Base-by-base conservation (phyloP, 2,113 vertebrate species). In the Malaclemys terrapin region DNA sequence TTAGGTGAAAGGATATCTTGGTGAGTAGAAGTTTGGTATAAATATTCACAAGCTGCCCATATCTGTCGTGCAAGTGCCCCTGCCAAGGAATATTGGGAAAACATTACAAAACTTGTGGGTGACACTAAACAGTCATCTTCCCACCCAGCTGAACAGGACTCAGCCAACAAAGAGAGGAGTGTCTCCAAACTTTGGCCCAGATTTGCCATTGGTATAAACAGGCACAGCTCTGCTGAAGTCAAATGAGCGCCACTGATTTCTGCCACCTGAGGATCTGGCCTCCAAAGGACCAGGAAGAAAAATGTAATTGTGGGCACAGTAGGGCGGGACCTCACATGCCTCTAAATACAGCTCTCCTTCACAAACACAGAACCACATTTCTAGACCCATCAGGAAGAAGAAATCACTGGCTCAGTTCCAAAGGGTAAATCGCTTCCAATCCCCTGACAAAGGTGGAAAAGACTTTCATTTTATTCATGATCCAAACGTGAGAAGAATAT, bases 1-100 rank as follows among this genome's bases (percentile, higher is more conserved):
- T 99, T 11, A 93, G 75, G 35, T 99, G 99, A 97, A 99, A 99
- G 97, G 99, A 98, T 98, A 99, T 98, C 97, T 99, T 99, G 96
- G 97, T 98, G 93, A 99, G 98, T 75, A 99, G 96, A 53, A 99
- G 98, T 87, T 98, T 99, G 22, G 98, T 98, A 81, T 99, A 99
- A 49, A 99, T 91, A 57, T 35, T 98, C 87, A 99, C 99, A 93
- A 99, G 98, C 94, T 99, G 99, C 91, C 99, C 99, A 0, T 99
- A 99, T 86, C 98, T 98, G 96, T 99, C 99, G 0, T 99, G 99
- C 76, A 99, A 95, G 93, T 99, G 99, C 12, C 97, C 98, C 99
- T 99, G 99, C 11, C 45, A 88, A 80, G 89, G 94, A 47, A 35
- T 29, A 78, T 27, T 3, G 22, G 5, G 25, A 25, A 42, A 25